Evolutionary conservation across 2,113 vertebrate genomes (phyloP).

Genomic region (Tragelaphus strepsiceros): DNA sequence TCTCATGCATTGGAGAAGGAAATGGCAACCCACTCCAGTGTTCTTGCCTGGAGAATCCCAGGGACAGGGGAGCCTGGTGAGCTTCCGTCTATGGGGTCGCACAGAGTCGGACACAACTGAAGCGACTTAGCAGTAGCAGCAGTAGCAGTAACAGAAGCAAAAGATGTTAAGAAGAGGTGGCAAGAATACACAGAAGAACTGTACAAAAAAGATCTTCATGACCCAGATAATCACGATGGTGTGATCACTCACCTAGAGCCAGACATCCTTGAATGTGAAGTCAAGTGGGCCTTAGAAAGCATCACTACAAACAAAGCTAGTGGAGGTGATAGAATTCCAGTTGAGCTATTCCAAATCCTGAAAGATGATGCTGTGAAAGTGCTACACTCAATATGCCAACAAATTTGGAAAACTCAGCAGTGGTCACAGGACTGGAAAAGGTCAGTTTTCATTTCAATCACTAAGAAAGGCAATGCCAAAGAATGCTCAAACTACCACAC

Average conservation of each 20-base stretch:
- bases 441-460: no score
- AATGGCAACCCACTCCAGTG: no score
- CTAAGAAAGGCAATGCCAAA: no score
- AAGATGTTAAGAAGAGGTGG: not conserved
- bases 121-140: no score
- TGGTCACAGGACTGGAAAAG: no score
- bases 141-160: not conserved
- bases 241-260: not conserved
- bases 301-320: not conserved
- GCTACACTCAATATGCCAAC: not conserved
- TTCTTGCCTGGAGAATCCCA: no score
- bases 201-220: not conserved
- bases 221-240: not conserved
- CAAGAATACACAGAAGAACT: not conserved
- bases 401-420: no score
- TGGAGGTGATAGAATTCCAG: not conserved
- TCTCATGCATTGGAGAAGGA: no score
- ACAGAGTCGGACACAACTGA: no score
- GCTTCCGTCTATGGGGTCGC: no score
- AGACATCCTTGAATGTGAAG: not conserved
- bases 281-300: not conserved
- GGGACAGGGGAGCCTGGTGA: no score
- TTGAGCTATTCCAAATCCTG: not conserved
- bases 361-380: not conserved
- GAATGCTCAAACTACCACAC: no score